Percentiles rank a stretch among this genome's conserved stretches.
phyloP scores from a whole-genome alignment of 2,113 vertebrate species.

The Nibea albiflora region DNA sequence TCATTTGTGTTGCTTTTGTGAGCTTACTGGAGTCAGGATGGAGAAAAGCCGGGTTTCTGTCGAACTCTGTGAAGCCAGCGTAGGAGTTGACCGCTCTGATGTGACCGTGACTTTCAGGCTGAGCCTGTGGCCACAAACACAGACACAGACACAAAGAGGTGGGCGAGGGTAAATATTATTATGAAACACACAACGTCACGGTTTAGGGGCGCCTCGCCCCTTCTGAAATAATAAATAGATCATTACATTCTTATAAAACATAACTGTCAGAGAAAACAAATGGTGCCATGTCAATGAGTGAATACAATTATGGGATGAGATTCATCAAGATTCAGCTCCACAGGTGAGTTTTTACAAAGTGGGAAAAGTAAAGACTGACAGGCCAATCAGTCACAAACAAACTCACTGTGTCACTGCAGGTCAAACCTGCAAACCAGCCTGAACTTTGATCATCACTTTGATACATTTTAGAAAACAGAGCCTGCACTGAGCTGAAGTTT shows the following conservation, averaged over 20 bases:
- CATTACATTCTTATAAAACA: neutral
- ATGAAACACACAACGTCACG: neutral
- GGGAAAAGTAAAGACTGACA: neutral
- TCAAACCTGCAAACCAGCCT: neutral
- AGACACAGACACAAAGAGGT: neutral
- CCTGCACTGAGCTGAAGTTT: too few relatives aligned
- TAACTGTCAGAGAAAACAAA: neutral
- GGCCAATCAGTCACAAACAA: neutral
- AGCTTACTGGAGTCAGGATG: conserved; percentile 89
- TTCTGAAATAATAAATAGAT: neutral
- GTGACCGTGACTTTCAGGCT: conserved; percentile 78
- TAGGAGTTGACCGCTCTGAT: conserved; percentile 90
- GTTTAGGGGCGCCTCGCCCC: neutral
- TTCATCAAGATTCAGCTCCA: neutral
- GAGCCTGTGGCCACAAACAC: conserved; percentile 70
- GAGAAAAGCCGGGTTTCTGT: conserved; percentile 80
- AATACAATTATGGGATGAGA: neutral
- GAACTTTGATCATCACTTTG: neutral
- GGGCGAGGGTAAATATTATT: neutral
- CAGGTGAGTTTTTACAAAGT: neutral
- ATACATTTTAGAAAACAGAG: neutral
- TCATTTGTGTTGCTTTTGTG: neutral
- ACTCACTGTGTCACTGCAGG: neutral
- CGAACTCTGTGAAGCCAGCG: conserved; percentile 88
- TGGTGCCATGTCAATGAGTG: neutral